A percentile compares a stretch with the other conserved stretches of the same genome.
These are phyloP conservation scores for Acleris laterana DNA, from an alignment of 2,888 invertebrate genomes.

Conservation along the genomic window DNA sequence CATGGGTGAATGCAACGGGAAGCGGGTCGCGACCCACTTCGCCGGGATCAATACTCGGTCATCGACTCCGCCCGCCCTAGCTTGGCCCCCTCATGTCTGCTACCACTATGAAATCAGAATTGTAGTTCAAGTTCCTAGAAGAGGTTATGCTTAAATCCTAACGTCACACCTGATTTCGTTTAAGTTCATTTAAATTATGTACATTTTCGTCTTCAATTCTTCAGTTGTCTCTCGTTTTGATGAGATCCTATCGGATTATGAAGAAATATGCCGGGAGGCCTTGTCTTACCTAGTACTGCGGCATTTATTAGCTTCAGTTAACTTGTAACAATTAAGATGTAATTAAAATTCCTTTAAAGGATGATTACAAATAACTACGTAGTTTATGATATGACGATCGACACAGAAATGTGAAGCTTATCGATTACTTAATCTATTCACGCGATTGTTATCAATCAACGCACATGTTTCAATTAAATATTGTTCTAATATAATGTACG, in stretches of 20 bases:
- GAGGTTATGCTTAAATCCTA: conserved; percentile 1
- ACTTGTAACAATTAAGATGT: conserved; percentile 16
- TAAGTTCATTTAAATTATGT: not conserved
- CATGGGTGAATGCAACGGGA: conserved; percentile 72
- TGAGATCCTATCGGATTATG: not conserved
- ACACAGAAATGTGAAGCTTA: conserved; percentile 14
- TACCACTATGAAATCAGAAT: conserved; percentile 40
- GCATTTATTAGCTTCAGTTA: conserved; percentile 3
- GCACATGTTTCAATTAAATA: not conserved
- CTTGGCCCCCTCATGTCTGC: conserved; percentile 54
- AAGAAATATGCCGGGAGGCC: conserved; percentile 11
- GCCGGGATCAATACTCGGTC: conserved; percentile 82
- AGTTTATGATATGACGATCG: conserved; percentile 4
- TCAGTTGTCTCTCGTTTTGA: not conserved
- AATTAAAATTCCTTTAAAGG: conserved; percentile 27
- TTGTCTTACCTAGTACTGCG: conserved; percentile 1
- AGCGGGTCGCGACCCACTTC: conserved; percentile 81
- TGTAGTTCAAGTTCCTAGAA: conserved; percentile 33
- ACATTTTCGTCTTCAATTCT: not conserved
- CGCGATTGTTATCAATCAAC: not conserved
- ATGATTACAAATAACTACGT: not conserved
- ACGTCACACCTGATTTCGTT: not conserved
- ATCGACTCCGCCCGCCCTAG: conserved; percentile 74
- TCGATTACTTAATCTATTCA: not conserved
- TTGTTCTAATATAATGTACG: too few species aligned